These are phyloP conservation scores for Melinaea menophilus DNA, from an alignment of 2,888 invertebrate species.

Conservation along the genomic window DNA sequence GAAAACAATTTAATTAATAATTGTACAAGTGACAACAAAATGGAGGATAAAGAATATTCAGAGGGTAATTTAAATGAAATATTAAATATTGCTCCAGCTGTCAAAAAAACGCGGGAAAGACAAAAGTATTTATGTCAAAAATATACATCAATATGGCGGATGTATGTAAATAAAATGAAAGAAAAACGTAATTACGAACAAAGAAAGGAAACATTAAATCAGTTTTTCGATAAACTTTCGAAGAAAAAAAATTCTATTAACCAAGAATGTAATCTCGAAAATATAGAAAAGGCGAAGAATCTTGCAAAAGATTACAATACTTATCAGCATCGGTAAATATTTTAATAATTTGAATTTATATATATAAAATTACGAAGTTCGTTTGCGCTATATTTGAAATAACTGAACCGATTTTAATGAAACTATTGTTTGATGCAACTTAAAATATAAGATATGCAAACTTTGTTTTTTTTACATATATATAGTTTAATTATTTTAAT, in stretches of 20 bases:
- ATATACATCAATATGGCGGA: constrained; percentile 57
- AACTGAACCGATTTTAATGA: too few relatives aligned
- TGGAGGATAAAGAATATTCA: constrained; percentile 14
- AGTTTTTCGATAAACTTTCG: constrained; percentile 63
- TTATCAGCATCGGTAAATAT: constrained; percentile 63
- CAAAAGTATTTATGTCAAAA: constrained; percentile 49
- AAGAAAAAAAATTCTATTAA: constrained; percentile 50
- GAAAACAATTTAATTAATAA: not conserved
- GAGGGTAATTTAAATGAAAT: constrained; percentile 34
- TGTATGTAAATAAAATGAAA: constrained; percentile 46
- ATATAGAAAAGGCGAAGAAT: constrained; percentile 48
- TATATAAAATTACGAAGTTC: too few relatives aligned
- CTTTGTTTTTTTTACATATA: too few relatives aligned
- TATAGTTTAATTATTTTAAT: too few relatives aligned
- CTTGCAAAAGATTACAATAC: constrained; percentile 57
- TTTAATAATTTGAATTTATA: not conserved
- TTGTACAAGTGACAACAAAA: not conserved
- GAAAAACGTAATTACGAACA: constrained; percentile 45
- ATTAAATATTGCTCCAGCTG: constrained; percentile 50
- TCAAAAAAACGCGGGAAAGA: constrained; percentile 42
- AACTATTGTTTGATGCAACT: too few relatives aligned
- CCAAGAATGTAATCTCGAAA: constrained; percentile 33
- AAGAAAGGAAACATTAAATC: constrained; percentile 53
- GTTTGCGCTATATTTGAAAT: too few relatives aligned
- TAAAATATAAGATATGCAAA: too few relatives aligned